Conservation (phyloP, 2,113 vertebrate genomes). For the Hiodon tergisus region DNA sequence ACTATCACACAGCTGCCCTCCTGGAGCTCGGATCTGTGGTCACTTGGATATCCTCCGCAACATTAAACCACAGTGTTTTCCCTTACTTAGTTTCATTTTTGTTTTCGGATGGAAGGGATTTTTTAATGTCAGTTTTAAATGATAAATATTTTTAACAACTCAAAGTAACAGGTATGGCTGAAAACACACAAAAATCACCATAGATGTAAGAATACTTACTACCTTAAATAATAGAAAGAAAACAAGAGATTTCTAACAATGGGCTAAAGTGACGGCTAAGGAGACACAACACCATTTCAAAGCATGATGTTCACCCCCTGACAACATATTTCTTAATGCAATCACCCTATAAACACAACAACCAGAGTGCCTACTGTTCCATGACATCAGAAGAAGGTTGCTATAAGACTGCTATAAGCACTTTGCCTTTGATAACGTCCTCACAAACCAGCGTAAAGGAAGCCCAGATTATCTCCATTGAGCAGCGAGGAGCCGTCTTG, state of each 20-base stretch:
- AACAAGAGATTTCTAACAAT: neutral
- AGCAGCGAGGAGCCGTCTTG: neutral
- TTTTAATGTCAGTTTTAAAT: too few species aligned
- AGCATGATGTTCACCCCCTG: neutral
- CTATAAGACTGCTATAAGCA: conserved; percentile 22
- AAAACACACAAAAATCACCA: neutral
- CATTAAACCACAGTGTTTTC: too few species aligned
- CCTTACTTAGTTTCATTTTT: too few species aligned
- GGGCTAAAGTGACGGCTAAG: neutral
- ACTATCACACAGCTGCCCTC: too few species aligned
- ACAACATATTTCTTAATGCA: neutral
- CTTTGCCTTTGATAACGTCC: neutral
- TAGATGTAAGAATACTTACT: neutral
- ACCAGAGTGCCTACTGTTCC: conserved; percentile 20
- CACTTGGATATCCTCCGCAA: too few species aligned
- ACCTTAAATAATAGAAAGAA: neutral
- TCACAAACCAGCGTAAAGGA: neutral
- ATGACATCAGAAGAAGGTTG: conserved; percentile 34
- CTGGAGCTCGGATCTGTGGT: too few species aligned
- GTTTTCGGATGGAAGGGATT: too few species aligned
- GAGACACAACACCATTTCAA: neutral
- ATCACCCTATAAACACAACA: conserved; percentile 6
- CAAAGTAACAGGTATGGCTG: too few species aligned
- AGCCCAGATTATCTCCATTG: neutral
- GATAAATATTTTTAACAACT: too few species aligned